Base-by-base conservation (phyloP, 2,888 invertebrate species). In the Catocala sponsa region DNA sequence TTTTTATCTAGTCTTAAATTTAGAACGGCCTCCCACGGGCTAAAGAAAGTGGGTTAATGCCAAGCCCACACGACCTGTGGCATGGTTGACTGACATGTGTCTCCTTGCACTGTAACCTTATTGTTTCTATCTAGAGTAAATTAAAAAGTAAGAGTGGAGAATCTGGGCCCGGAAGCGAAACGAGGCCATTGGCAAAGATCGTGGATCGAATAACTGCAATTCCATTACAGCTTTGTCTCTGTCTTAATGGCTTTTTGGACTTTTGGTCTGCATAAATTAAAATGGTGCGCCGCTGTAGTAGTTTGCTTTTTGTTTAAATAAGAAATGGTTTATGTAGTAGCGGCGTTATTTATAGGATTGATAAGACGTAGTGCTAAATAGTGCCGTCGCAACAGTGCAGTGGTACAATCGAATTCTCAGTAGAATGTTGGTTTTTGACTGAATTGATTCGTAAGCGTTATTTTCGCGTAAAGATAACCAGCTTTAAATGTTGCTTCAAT, bases 1-100 rank as follows among this genome's bases (percentile, higher is more conserved):
- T 25, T 88, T 87, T 87, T 75, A 73, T 77, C 80, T 84, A 80
- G 85, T 86, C 70, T 83, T 87, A 89, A 88, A 88, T 90, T 91
- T 91, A 89, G 91, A 90, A 86, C 87, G 88, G 84, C 93, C 91
- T 91, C 94, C 93, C 91, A 92, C 94, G 82, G 87, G 87, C 83
- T 78, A 66, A 74, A 59, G 78, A 83, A 91, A 88, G 92, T 94
- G 85, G 93, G 94, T 93, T 92, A 94, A 92, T 92, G 94, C 89
- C 91, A 91, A 89, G 80, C 91, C 91, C 88, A 91, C 91, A 85
- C 88, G 84, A 89, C 90, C 89, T 86, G 84, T 81, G 85, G 79
- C 84, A 86, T 83, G 65, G 75, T 78, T 85, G 88, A 89, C 79
- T 90, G 89, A 89, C 89, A 89, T 76, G 79, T 80, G 78, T 82